Evolutionary conservation across 1,140 invertebrate species (phyloP), one percentile per base, ranked within the genome.

Genomic region (Eupeodes corollae): DNA sequence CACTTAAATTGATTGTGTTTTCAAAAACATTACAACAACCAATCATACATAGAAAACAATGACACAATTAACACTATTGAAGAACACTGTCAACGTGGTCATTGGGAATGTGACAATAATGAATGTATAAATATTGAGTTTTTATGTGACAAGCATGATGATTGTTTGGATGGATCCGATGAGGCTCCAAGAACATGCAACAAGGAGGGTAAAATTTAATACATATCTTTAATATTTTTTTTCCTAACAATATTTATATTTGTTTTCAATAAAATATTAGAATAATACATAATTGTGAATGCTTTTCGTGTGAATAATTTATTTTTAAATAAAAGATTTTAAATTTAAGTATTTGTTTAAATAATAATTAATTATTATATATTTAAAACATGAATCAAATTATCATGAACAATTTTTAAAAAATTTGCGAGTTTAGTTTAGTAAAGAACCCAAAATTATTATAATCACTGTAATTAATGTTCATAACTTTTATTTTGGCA

Each of bases 91-190:
- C 44, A 18, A 1, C 33, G 44, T 21, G 52, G 57, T 47, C 50
- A 74, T 47, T 74, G 70, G 52, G 51, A 54, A 34, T 75, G 74
- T 55, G 56, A 52, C 46, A 59, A 65, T 42, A 58, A 52, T 16
- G 59, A 65, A 32, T 70, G 67, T 51, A 59, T 74, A 33, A 52
- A 50, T 14, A 68, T 69, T 49, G 59, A 62, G 5, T 57, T 54
- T 31, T 68, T 70, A 45, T 91, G 86, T 67, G 78, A 89, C 61
- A 71, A 72, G 32, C 56, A 63, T 42, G 56, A 56, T 14, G 82
- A 88, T 68, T 88, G 86, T 69, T 63, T 70, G 13, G 77, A 80
- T 66, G 72, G 72, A 14, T 79, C 77, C 60, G 85, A 89, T 61
- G 86, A 88, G 18, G 35, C 47, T n/a, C n/a, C 18, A 21, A 45